These are phyloP conservation scores for Semicossyphus pulcher DNA, from an alignment of 2,113 vertebrate species.

Conservation along the genomic window DNA sequence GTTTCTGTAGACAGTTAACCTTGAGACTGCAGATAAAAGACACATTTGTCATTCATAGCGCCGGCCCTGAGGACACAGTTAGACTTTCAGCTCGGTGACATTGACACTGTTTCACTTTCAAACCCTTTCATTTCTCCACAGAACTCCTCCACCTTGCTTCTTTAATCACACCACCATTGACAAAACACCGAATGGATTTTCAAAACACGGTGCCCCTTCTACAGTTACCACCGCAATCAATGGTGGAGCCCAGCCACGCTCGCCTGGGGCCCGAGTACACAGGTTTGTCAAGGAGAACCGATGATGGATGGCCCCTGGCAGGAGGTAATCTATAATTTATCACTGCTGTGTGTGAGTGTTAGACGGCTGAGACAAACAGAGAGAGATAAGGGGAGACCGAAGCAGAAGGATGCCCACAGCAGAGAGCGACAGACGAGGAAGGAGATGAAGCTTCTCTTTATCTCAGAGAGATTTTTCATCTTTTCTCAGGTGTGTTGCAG, in stretches of 20 bases:
- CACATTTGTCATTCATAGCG: conserved; percentile 29
- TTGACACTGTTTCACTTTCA: conserved; percentile 32
- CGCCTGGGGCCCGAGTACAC: conserved; percentile 42
- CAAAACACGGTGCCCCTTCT: conserved; percentile 9
- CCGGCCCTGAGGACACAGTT: conserved; percentile 6
- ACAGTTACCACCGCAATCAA: conserved; percentile 43
- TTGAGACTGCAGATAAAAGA: conserved; percentile 47
- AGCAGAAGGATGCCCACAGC: conserved; percentile 18
- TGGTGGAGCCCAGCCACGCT: conserved; percentile 6
- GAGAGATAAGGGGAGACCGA: conserved; percentile 35
- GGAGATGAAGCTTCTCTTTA: conserved; percentile 13
- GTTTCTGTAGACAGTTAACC: conserved; percentile 36
- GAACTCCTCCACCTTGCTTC: conserved; percentile 3
- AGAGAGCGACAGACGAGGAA: not conserved
- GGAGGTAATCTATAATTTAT: conserved; percentile 71
- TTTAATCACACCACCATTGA: conserved; percentile 42
- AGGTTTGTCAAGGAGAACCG: conserved; percentile 50
- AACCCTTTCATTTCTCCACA: conserved; percentile 19
- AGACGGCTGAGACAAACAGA: conserved; percentile 52
- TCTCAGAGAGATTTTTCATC: conserved; percentile 17
- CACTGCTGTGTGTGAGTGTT: conserved; percentile 22
- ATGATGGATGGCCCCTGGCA: conserved; percentile 66
- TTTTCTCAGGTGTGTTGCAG: conserved; percentile 31
- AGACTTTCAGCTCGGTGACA: conserved; percentile 34
- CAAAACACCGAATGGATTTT: conserved; percentile 23